Evolutionary conservation across 2,113 vertebrate species (phyloP).

Genomic region (Podarcis cretensis): DNA sequence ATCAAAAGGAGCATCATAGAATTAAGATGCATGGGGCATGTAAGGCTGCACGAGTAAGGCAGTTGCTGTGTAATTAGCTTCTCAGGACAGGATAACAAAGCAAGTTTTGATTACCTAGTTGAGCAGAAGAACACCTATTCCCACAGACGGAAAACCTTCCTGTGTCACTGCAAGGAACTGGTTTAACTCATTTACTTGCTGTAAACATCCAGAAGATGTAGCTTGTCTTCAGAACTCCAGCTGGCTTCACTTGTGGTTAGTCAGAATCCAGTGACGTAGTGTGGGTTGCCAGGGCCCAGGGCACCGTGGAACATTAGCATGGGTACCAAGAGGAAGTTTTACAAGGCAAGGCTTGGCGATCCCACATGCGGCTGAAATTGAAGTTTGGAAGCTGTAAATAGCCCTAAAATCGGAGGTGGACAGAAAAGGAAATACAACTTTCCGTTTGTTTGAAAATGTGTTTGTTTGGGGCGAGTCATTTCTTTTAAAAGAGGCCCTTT

Average conservation of each 20-base stretch:
- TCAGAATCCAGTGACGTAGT: background rate
- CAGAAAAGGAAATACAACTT: too few relatives aligned
- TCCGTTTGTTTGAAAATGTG: too few relatives aligned
- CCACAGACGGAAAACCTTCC: background rate
- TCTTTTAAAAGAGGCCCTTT: too few relatives aligned
- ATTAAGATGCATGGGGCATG: background rate
- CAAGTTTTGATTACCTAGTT: background rate
- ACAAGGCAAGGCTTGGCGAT: too few relatives aligned
- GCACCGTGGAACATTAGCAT: too few relatives aligned
- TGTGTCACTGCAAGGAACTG: background rate
- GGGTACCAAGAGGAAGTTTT: too few relatives aligned
- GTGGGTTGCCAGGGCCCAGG: too few relatives aligned
- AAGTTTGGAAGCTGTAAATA: too few relatives aligned
- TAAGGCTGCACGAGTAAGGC: too few relatives aligned
- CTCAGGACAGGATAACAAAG: background rate
- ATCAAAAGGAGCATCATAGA: background rate
- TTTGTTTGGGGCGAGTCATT: too few relatives aligned
- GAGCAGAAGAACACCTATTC: background rate
- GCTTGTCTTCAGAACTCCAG: background rate
- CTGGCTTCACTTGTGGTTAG: background rate
- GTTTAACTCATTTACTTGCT: background rate
- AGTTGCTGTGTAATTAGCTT: background rate
- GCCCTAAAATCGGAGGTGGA: too few relatives aligned
- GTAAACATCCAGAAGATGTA: background rate
- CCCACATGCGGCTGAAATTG: too few relatives aligned